Conservation (phyloP, 2,888 invertebrate genomes). For the Dolichomitus sp. region DNA sequence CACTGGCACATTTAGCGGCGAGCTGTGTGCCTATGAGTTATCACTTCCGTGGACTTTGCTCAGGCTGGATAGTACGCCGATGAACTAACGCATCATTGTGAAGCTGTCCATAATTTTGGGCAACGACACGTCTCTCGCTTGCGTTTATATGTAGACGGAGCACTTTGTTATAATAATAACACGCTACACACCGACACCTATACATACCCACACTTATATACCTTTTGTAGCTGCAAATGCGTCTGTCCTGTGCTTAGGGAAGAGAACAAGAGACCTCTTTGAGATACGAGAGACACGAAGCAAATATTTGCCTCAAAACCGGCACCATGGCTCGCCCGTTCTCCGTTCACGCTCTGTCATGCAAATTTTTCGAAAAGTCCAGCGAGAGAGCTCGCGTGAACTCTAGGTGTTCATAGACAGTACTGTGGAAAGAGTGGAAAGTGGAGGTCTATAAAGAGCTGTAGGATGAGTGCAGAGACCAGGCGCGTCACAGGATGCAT, state of each 20-base stretch:
- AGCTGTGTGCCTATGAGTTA: constrained; percentile 21
- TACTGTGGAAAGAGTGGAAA: constrained; percentile 8
- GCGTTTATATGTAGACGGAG: neutral
- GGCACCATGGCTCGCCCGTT: neutral
- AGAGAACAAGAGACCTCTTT: constrained; percentile 35
- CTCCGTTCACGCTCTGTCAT: constrained; percentile 33
- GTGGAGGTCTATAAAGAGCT: constrained; percentile 17
- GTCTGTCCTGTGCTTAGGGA: neutral
- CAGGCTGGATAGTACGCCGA: neutral
- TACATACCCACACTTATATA: constrained; percentile 4
- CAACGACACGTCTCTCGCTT: neutral
- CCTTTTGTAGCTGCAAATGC: constrained; percentile 28
- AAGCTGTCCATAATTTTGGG: neutral
- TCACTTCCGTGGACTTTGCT: constrained; percentile 17
- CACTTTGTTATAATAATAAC: constrained; percentile 9
- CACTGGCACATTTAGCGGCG: neutral
- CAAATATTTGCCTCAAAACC: constrained; percentile 46
- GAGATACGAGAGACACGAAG: constrained; percentile 24
- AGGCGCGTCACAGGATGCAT: neutral
- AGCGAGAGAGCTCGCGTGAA: neutral
- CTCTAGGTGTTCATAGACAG: neutral
- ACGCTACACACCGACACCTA: neutral
- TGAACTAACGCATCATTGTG: neutral
- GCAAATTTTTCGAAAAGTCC: constrained; percentile 53
- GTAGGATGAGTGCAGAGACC: constrained; percentile 10